phyloP scores from a whole-genome alignment of 2,113 vertebrate genomes.

The Callithrix jacchus region DNA sequence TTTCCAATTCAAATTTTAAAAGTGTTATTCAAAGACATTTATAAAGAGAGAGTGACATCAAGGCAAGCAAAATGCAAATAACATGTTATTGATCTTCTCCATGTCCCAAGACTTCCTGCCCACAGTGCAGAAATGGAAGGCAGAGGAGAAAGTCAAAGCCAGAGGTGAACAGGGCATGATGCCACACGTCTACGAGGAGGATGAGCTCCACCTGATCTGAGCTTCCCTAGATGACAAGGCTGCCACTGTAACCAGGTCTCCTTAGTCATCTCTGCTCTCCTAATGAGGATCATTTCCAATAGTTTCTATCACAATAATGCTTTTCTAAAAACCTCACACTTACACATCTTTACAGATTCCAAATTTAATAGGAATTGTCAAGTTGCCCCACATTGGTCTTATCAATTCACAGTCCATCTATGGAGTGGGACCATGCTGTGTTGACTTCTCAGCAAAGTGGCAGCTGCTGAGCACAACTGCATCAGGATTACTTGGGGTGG shows the following conservation, averaged over 20 bases:
- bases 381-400: neutral
- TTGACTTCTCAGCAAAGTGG: too few species aligned
- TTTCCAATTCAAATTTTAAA: neutral
- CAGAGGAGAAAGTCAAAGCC: neutral
- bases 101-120: neutral
- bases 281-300: neutral
- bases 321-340: neutral
- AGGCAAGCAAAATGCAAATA: neutral
- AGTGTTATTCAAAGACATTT: neutral
- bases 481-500: too few species aligned
- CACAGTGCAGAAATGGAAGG: neutral
- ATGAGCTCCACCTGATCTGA: accelerated
- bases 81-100: neutral
- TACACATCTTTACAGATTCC: neutral
- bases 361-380: neutral
- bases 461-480: too few species aligned
- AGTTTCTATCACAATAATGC: neutral
- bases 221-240: accelerated
- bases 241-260: neutral
- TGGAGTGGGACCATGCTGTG: neutral
- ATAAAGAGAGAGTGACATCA: neutral
- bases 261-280: neutral
- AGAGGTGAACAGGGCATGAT: too few species aligned
- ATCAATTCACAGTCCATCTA: neutral
- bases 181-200: neutral